These are phyloP conservation scores for Drosophila multiciliata DNA, from an alignment of 2,888 invertebrate genomes.

Conservation along the genomic window DNA sequence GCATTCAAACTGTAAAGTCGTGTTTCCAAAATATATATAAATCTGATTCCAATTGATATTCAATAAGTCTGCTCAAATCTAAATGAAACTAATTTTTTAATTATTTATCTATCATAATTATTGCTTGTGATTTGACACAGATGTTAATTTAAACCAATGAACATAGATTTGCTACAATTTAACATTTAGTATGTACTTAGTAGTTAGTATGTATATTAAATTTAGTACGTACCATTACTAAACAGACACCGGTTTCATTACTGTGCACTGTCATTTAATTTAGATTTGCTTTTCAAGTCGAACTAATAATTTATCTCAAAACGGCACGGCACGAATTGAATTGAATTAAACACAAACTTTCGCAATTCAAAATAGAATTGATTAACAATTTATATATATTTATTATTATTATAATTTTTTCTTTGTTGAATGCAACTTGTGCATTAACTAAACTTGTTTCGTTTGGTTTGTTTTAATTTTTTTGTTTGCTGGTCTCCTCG, in stretches of 20 bases:
- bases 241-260: slow-evolving; percentile 84
- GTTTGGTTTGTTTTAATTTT: slow-evolving; percentile 19
- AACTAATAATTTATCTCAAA: slow-evolving; percentile 63
- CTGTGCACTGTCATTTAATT: slow-evolving; percentile 85
- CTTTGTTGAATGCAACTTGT: slow-evolving; percentile 23
- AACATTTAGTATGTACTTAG: background rate
- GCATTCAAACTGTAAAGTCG: background rate
- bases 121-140: background rate
- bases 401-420: background rate
- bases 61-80: background rate
- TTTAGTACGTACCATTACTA: slow-evolving; percentile 83
- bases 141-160: background rate
- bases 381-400: slow-evolving; percentile 9
- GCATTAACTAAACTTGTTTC: slow-evolving; percentile 32
- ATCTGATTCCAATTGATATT: background rate
- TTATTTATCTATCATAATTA: background rate
- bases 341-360: slow-evolving; percentile 7
- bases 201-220: background rate
- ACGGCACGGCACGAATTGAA: slow-evolving; percentile 45
- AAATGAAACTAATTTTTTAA: too few relatives aligned
- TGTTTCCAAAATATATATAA: background rate
- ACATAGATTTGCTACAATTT: background rate
- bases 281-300: slow-evolving; percentile 65
- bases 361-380: slow-evolving; percentile 40
- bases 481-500: background rate